Evolutionary conservation across 2,113 vertebrate species (phyloP).

Genomic region (Eretmochelys imbricata): DNA sequence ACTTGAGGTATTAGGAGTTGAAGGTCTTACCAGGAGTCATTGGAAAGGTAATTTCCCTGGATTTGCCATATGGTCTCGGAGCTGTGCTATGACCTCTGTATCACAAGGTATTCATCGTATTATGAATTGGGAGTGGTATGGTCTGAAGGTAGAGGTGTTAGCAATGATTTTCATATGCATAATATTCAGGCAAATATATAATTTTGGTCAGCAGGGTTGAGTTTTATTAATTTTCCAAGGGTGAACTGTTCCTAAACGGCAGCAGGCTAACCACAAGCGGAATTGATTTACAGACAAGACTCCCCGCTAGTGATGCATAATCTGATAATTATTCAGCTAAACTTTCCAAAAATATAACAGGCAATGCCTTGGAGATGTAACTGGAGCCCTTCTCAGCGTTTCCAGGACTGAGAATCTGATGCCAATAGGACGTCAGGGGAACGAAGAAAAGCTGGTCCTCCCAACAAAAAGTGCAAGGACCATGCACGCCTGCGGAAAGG

Average conservation of each 20-base stretch:
- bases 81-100: background rate
- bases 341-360: background rate
- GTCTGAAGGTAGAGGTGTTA: background rate
- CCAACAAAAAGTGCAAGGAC: background rate
- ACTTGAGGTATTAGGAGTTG: background rate
- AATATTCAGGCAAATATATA: background rate
- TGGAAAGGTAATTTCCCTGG: background rate
- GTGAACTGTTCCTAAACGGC: rapidly evolving
- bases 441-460: rapidly evolving
- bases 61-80: background rate
- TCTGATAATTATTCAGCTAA: background rate
- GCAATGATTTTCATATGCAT: background rate
- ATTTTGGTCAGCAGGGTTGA: background rate
- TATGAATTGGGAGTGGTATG: rapidly evolving
- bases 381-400: background rate
- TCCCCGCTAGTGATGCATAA: background rate
- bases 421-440: background rate
- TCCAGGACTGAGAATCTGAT: background rate
- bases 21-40: background rate
- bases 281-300: background rate
- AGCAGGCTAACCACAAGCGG: background rate
- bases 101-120: background rate
- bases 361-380: background rate
- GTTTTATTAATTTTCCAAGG: background rate
- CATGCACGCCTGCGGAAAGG: background rate